Conservation (phyloP, 92 coral and sea anemone species). For the Epizoanthus fatuus region DNA sequence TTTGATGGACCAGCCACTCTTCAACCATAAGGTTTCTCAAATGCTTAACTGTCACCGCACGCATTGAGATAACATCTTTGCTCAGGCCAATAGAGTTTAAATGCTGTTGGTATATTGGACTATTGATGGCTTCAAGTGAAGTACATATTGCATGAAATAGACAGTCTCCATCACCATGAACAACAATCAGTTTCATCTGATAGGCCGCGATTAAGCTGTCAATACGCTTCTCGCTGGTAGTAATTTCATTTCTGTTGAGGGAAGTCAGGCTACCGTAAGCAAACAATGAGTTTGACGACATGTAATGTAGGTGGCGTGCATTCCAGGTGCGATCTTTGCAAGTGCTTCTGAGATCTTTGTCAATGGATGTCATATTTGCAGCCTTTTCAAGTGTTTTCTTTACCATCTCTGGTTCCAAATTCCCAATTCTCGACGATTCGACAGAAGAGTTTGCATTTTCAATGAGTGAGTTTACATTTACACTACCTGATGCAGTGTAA, state of each 20-base stretch:
- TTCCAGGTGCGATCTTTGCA: not conserved
- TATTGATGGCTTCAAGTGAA: not conserved
- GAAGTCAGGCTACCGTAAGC: not conserved
- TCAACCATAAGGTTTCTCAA: not conserved
- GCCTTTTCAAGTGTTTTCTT: not conserved
- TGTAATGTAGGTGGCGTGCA: constrained; percentile 2
- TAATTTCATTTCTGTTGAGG: not conserved
- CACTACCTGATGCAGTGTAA: no score
- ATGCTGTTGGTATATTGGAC: not conserved
- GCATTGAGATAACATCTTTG: not conserved
- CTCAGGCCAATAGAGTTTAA: not conserved
- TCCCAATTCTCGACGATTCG: not conserved
- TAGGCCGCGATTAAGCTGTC: not conserved
- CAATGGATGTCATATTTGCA: not conserved
- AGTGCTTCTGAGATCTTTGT: not conserved
- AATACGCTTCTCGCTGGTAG: not conserved
- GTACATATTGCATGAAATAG: not conserved
- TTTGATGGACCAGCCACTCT: not conserved
- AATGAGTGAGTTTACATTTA: no score
- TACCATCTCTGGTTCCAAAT: not conserved
- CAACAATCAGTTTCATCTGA: not conserved
- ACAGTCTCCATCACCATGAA: not conserved
- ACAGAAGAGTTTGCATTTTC: not conserved
- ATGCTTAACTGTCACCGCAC: not conserved
- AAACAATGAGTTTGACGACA: constrained; percentile 4